These are phyloP conservation scores for Dipus sagitta DNA, from an alignment of 2,797 vertebrate genomes.

Conservation along the genomic window DNA sequence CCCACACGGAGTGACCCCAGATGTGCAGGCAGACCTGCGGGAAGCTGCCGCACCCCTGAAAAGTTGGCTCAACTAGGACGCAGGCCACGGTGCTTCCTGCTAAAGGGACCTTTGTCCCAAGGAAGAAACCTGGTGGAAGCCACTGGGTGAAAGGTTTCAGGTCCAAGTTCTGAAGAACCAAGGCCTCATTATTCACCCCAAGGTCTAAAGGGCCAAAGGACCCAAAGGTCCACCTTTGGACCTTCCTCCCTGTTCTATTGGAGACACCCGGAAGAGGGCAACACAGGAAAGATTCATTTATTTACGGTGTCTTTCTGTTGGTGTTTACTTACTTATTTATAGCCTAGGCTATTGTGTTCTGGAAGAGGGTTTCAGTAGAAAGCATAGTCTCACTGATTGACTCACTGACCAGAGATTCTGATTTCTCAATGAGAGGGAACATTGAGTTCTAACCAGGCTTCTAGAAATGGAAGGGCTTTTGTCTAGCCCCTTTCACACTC, in stretches of 20 bases:
- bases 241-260: background rate
- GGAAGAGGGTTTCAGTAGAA: background rate
- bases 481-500: background rate
- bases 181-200: background rate
- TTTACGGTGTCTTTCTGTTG: background rate
- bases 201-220: background rate
- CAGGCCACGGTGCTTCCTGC: constrained; percentile 20
- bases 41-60: background rate
- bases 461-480: background rate
- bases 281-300: constrained; percentile 11
- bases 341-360: background rate
- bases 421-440: background rate
- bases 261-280: constrained; percentile 48
- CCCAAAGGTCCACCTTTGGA: background rate
- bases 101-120: background rate
- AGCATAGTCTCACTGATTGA: background rate
- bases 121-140: constrained; percentile 24
- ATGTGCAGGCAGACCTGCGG: background rate
- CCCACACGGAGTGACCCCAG: background rate
- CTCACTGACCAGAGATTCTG: background rate
- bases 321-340: constrained; percentile 31
- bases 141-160: constrained; percentile 30
- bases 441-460: background rate
- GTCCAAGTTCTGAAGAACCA: constrained; percentile 35
- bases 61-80: background rate